Base-by-base conservation (phyloP, 2,888 invertebrate genomes). In the Uropetala carovei region DNA sequence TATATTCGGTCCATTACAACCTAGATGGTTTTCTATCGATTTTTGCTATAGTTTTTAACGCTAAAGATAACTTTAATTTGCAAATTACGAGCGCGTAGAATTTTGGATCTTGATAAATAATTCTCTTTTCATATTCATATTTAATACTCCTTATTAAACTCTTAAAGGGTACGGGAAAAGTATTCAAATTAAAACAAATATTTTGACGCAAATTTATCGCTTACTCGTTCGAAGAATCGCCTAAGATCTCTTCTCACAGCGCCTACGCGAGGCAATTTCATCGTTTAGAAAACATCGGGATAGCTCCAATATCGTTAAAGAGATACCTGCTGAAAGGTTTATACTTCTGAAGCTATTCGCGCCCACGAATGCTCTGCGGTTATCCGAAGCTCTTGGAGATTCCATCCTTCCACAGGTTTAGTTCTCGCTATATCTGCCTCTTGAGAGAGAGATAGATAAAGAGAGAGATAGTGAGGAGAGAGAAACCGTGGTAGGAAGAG, bases 301-400 rank as follows among this genome's bases (percentile, higher is more conserved):
- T 75, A 75, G 75, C 75, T 22, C 75, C 75, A 75, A 75, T 75
- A 75, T 75, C 75, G 27, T 27, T 75, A 27, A 75, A 75, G 75
- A 75, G 75, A 75, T 75, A 22, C 75, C 75, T 27, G 75, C 75
- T 75, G 75, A 75, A 75, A 75, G 75, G 75, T 75, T 75, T 75
- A 75, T 13, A 75, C 75, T 75, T 22, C 75, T 13, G 75, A 75
- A 75, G 75, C 75, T 75, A 75, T 75, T 75, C 75, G 75, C 75
- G 75, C 75, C 75, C 75, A 75, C 75, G 75, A 75, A 75, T 75
- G 75, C 75, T 22, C 11, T 75, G 75, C 75, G 75, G 75, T 75
- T 75, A 75, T 75, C 75, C 75, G 75, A 75, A 27, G 75, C 27
- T 75, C 75, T 27, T 27, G 75, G 75, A 75, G 75, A 75, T 75